Percentiles rank a stretch among this genome's conserved stretches.
Evolutionary conservation across 37 sponge, comb jelly and placozoan genomes (phyloP).

Genomic region (Diacarnus erythraeanus): DNA sequence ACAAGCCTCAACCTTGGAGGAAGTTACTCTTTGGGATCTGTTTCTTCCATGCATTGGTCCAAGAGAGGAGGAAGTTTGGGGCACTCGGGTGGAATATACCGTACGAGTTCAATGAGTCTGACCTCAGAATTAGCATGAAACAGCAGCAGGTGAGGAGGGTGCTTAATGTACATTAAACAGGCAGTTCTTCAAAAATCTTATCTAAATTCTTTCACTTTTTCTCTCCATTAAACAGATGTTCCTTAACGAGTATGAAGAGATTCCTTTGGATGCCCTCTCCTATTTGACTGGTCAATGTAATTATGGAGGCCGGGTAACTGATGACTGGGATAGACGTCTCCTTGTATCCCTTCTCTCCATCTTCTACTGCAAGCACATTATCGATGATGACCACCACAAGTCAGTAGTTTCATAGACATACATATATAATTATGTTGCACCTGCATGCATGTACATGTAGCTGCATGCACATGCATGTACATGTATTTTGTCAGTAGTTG

Average conservation of each 20-base stretch:
- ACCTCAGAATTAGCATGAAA: slow-evolving; percentile 93
- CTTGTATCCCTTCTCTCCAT: slow-evolving; percentile 88
- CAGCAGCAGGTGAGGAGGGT: slow-evolving; percentile 82
- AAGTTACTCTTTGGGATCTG: slow-evolving; percentile 97
- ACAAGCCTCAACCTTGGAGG: slow-evolving; percentile 82
- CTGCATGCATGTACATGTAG: too few species aligned
- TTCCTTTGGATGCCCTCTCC: slow-evolving; percentile 87
- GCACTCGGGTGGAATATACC: slow-evolving; percentile 98
- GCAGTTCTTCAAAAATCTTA: not conserved
- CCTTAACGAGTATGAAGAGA: slow-evolving; percentile 93
- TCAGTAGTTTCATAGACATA: slow-evolving; percentile 32
- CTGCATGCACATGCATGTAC: not conserved
- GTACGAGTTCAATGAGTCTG: slow-evolving; percentile 97
- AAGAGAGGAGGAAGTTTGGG: slow-evolving; percentile 96
- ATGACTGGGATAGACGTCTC: slow-evolving; percentile 92
- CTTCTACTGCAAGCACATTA: slow-evolving; percentile 85
- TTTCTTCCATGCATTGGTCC: slow-evolving; percentile 98
- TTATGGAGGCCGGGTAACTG: slow-evolving; percentile 98
- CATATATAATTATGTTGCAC: not conserved
- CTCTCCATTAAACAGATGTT: slow-evolving; percentile 75
- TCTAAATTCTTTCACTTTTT: not conserved
- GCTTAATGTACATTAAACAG: not conserved
- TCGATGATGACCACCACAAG: slow-evolving; percentile 79
- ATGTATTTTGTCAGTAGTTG: not conserved
- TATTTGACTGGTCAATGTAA: slow-evolving; percentile 99